Percentiles rank a stretch among this genome's conserved stretches.
These are phyloP conservation scores for Platichthys stellatus DNA, from an alignment of 2,113 vertebrate genomes.

Conservation along the genomic window DNA sequence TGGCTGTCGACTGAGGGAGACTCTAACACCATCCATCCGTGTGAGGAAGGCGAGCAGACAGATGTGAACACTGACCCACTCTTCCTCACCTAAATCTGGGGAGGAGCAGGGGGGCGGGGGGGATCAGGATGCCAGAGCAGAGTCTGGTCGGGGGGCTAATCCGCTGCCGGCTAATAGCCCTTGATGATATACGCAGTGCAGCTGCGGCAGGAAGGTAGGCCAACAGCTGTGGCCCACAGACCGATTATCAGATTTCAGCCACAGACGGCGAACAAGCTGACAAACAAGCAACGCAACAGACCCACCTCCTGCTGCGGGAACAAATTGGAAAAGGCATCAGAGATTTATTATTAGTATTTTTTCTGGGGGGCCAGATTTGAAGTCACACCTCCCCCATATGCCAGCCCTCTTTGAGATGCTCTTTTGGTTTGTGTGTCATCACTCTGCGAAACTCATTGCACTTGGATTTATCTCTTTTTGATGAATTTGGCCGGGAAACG, in stretches of 20 bases:
- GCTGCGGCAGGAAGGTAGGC: conserved; percentile 75
- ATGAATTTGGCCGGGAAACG: too few relatives aligned
- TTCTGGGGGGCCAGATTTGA: not conserved
- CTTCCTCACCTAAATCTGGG: conserved; percentile 63
- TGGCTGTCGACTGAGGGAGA: conserved; percentile 31
- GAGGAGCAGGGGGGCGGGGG: conserved; percentile 43
- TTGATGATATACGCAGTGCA: conserved; percentile 78
- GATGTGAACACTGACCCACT: conserved; percentile 71
- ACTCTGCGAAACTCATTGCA: not conserved
- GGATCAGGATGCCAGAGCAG: conserved; percentile 61
- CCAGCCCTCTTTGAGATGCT: not conserved
- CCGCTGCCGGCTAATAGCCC: conserved; percentile 73
- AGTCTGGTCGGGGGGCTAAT: conserved; percentile 67
- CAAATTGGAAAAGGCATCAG: conserved; percentile 41
- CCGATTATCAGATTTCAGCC: conserved; percentile 76
- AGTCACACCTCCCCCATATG: not conserved
- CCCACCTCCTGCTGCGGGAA: conserved; percentile 60
- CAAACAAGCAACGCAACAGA: conserved; percentile 62
- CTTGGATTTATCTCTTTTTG: too few relatives aligned
- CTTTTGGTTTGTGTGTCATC: not conserved
- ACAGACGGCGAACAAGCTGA: conserved; percentile 62
- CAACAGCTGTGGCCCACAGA: conserved; percentile 75
- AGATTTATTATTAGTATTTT: conserved; percentile 9
- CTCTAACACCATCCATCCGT: conserved; percentile 25
- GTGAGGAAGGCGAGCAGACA: conserved; percentile 53